phyloP scores from a whole-genome alignment of 2,113 vertebrate species.

The Pongo pygmaeus region DNA sequence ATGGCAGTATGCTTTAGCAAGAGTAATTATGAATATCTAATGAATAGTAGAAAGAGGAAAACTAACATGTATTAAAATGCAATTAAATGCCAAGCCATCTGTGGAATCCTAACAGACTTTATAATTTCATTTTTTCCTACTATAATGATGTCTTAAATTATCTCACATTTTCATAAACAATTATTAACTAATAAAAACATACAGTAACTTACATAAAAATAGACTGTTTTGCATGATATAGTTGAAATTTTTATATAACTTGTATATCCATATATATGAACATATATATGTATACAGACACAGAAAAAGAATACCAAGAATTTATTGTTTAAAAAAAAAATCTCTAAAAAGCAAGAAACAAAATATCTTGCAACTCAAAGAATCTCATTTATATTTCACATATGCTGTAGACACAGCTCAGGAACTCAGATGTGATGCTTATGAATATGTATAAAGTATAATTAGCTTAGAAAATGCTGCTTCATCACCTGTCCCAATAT shows the following conservation, averaged over 20 bases:
- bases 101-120: conserved; percentile 21
- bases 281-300: neutral
- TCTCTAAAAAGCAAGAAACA: conserved; percentile 25
- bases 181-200: conserved; percentile 15
- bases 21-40: conserved; percentile 19
- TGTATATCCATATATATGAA: neutral
- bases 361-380: conserved; percentile 22
- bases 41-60: conserved; percentile 37
- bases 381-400: conserved; percentile 65
- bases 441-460: conserved; percentile 76
- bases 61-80: conserved; percentile 4
- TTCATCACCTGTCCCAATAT: conserved; percentile 72
- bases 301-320: neutral
- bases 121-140: neutral
- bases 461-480: conserved; percentile 71
- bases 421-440: conserved; percentile 53
- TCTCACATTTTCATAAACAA: conserved; percentile 28
- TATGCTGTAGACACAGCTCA: conserved; percentile 60
- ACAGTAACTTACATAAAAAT: neutral
- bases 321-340: conserved; percentile 21
- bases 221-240: neutral
- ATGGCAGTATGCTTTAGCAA: neutral
- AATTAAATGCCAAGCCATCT: neutral
- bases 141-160: neutral
- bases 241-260: conserved; percentile 9